A percentile compares a stretch with the other conserved stretches of the same genome.
These are phyloP conservation scores for Gasterosteus aculeatus DNA, from an alignment of 2,113 vertebrate species.

Conservation along the genomic window DNA sequence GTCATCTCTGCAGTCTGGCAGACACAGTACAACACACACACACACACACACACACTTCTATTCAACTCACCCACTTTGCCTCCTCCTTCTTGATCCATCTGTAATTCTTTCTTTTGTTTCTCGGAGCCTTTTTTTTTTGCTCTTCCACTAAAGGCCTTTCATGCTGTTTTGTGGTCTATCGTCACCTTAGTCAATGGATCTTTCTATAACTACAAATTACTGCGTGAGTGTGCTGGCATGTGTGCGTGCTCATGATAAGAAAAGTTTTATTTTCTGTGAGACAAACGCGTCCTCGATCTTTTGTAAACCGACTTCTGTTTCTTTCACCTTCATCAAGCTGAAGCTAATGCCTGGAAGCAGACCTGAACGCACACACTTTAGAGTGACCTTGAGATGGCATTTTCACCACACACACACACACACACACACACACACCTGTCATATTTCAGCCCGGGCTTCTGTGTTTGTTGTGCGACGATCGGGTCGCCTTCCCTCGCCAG, in stretches of 20 bases:
- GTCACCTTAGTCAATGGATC: background rate
- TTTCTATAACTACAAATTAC: background rate
- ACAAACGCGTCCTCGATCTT: background rate
- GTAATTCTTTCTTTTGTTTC: background rate
- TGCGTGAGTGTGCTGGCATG: background rate
- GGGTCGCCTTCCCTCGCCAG: slow-evolving; percentile 15
- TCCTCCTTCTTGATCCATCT: background rate
- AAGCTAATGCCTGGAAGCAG: slow-evolving; percentile 32
- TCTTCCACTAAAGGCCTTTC: background rate
- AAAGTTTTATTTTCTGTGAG: background rate
- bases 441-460: slow-evolving; percentile 18
- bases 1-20: slow-evolving; percentile 78
- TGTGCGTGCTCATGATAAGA: background rate
- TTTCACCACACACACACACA: slow-evolving; percentile 27
- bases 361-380: slow-evolving; percentile 24
- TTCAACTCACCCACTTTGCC: slow-evolving; percentile 42
- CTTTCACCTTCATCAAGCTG: slow-evolving; percentile 39
- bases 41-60: slow-evolving; percentile 24
- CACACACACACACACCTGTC: slow-evolving; percentile 38
- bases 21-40: slow-evolving; percentile 55
- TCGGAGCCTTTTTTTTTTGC: background rate
- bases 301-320: slow-evolving; percentile 8
- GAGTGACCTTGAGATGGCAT: slow-evolving; percentile 68
- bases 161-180: slow-evolving; percentile 6
- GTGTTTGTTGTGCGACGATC: slow-evolving; percentile 27